Conservation (phyloP, 2,113 vertebrate genomes). For the Alethe diademata region DNA sequence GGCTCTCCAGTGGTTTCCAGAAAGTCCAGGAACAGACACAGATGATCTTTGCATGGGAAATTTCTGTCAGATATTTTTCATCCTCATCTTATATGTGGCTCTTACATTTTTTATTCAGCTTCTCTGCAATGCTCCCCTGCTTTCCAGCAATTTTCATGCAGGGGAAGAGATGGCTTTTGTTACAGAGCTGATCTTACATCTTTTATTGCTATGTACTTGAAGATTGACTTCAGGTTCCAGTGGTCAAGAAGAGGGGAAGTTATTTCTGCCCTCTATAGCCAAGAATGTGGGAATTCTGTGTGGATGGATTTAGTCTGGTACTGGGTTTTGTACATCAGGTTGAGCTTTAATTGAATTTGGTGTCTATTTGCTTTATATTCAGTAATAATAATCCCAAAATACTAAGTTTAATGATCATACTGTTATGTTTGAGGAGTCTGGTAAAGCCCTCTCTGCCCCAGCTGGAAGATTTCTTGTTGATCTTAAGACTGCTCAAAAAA, state of each 20-base stretch:
- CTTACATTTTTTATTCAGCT: background rate
- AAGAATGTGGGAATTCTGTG: background rate
- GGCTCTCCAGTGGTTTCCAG: background rate
- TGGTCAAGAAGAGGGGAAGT: background rate
- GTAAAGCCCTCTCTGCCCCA: background rate
- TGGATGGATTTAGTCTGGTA: background rate
- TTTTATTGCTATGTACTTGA: background rate
- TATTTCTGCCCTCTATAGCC: background rate
- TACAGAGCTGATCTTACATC: background rate
- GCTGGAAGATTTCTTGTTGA: background rate
- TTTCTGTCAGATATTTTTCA: background rate
- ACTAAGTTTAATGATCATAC: background rate
- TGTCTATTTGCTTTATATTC: background rate
- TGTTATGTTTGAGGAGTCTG: background rate
- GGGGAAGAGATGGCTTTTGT: background rate
- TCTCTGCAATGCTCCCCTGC: background rate
- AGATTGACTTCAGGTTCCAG: background rate
- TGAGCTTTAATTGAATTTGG: background rate
- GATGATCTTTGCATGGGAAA: background rate
- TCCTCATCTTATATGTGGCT: background rate
- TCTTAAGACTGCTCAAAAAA: background rate
- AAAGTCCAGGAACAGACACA: background rate
- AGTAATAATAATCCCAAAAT: background rate
- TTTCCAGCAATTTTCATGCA: background rate
- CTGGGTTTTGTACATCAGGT: background rate